Base-by-base conservation (phyloP, 2,888 invertebrate genomes). In the Tenthredo mesomela region DNA sequence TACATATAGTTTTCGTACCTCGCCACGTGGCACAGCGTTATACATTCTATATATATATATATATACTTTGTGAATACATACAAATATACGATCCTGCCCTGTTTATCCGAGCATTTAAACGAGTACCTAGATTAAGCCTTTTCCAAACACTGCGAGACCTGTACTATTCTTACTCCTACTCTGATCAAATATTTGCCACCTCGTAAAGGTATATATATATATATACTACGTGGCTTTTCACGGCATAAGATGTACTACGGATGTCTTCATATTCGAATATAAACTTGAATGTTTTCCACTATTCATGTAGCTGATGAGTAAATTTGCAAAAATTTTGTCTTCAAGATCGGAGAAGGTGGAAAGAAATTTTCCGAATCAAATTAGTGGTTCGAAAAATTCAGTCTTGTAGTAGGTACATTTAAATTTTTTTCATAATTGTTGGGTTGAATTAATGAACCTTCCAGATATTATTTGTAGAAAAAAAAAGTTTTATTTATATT, bases 151-250 rank as follows among this genome's bases (percentile, higher is more conserved):
- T 18, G 18, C n/a, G 15, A 18, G 61, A 58, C 58, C 50, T 33
- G 29, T 25, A n/a, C 7, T 18, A 77, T 33, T 29, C 77, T 33
- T 47, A 21, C 29, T 77, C 29, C 77, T n/a, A 40, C 61, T 80
- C 29, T 61, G 61, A 58, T 33, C 40, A 40, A 80, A 80, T 80
- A 80, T 80, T 80, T 80, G 61, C 80, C 21, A 80, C 21, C 25
- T 40, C 61, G 80, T 40, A 40, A 80, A 61, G 40, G 21, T n/a
- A 40, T 15, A 61, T 2, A n/a, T n/a, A n/a, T n/a, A n/a, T n/a
- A n/a, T 29, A 29, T 29, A 29, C 40, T 54, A 77, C 77, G n/a
- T 80, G 50, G 25, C 29, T 54, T 54, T 29, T 77, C 54, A 21
- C 71, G 40, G 50, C 6, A 67, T 25, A 43, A 15, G 50, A 37